Evolutionary conservation across 2,113 vertebrate genomes (phyloP).

Genomic region (Thomomys bottae): DNA sequence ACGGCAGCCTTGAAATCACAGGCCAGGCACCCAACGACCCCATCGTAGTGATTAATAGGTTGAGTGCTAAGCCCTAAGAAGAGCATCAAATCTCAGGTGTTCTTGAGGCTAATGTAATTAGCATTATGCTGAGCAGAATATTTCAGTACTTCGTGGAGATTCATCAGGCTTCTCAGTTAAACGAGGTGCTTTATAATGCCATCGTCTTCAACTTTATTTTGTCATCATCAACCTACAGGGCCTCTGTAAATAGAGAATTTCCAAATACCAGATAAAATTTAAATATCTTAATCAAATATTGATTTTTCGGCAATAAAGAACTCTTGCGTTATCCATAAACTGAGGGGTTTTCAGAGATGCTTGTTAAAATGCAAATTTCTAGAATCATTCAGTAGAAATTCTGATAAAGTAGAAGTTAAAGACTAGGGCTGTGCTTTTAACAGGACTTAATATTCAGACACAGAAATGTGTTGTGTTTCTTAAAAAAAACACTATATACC

Average conservation of each 20-base stretch:
- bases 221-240: conserved; percentile 70
- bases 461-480: neutral
- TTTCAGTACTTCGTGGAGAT: conserved; percentile 54
- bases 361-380: neutral
- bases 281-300: conserved; percentile 44
- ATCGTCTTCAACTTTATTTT: conserved; percentile 58
- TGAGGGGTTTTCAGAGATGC: neutral
- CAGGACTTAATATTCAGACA: neutral
- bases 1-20: conserved; percentile 78
- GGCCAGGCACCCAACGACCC: conserved; percentile 81
- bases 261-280: conserved; percentile 58
- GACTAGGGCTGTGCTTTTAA: neutral
- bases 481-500: neutral
- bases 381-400: neutral
- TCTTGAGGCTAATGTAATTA: conserved; percentile 83
- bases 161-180: conserved; percentile 59
- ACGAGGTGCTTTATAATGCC: conserved; percentile 70
- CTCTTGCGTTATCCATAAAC: neutral
- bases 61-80: conserved; percentile 83
- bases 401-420: neutral
- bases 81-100: conserved; percentile 82
- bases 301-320: neutral
- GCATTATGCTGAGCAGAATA: conserved; percentile 72
- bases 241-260: conserved; percentile 59
- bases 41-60: conserved; percentile 84